These are phyloP conservation scores for Reticulitermes speratus DNA, from an alignment of 1,140 invertebrate genomes.

Conservation along the genomic window DNA sequence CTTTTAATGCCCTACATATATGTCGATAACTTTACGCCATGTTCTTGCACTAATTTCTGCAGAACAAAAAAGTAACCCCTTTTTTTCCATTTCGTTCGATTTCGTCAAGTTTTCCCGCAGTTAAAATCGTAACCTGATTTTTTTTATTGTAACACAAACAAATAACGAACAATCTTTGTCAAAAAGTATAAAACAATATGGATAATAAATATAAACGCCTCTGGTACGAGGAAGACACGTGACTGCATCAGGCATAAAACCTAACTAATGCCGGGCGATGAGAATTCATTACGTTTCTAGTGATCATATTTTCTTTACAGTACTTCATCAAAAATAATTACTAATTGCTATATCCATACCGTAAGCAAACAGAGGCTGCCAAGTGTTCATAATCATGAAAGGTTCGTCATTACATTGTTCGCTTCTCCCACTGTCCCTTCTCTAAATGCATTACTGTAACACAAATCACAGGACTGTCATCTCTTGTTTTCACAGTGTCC, in stretches of 20 bases:
- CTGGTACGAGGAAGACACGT: background rate
- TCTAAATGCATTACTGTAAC: background rate
- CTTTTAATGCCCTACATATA: no score
- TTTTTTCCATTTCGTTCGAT: no score
- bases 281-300: slow-evolving; percentile 22
- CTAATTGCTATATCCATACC: background rate
- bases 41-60: no score
- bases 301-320: slow-evolving; percentile 16
- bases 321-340: background rate
- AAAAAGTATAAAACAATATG: no score
- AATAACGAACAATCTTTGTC: no score
- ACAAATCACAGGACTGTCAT: background rate
- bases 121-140: no score
- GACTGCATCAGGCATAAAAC: background rate
- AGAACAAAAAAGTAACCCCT: no score
- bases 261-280: background rate
- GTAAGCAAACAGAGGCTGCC: background rate
- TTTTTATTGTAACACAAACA: no score
- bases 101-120: no score
- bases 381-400: background rate
- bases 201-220: background rate
- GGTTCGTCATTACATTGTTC: background rate
- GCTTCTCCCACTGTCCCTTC: background rate
- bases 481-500: background rate
- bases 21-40: no score